Evolutionary conservation across 2,113 vertebrate genomes (phyloP), one percentile per base, ranked within the genome.

Genomic region (Seriola aureovittata): DNA sequence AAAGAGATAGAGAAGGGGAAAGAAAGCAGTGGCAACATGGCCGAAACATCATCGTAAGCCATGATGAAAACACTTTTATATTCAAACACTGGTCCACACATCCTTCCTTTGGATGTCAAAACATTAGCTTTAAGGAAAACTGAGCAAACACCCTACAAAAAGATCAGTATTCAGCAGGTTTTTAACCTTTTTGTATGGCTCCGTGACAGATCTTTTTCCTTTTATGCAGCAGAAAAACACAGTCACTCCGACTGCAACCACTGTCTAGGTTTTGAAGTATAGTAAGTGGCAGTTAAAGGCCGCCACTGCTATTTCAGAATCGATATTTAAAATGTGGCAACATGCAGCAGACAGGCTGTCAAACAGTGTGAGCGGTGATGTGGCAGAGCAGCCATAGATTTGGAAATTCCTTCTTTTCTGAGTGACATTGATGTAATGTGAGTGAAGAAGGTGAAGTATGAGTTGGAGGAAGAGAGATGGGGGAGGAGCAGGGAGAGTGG

Each of bases 401-500:
- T 4, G 40, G 42, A 71, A 86, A 84, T 40, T 12, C 48, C 19
- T 21, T 58, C 69, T 65, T 48, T 65, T 52, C 54, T 78, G 54
- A 66, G 60, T 82, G 88, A 88, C 90, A 84, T 50, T 71, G 73
- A 85, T 85, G 81, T 85, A 88, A 89, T 73, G 75, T 21, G 63
- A 82, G 54, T 19, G 67, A 76, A 85, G 85, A 73, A 67, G 78
- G 81, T 78, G 63, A 85, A 80, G 72, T 84, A 11, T 57, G 84
- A 82, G 70, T 78, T 58, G 16, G 42, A 72, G 48, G 50, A 38
- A 62, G 71, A 75, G 52, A 70, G 54, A 69, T 48, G 69, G 54
- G 21, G 64, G 79, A 50, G 70, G 72, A 25, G 78, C 4, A 58
- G 60, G 64, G 55, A 65, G 65, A 82, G 75, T 46, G 75, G 69